Percentiles rank a stretch among this genome's conserved stretches.
Evolutionary conservation across 2,113 vertebrate species (phyloP).

Genomic region (Terrapene triunguis): DNA sequence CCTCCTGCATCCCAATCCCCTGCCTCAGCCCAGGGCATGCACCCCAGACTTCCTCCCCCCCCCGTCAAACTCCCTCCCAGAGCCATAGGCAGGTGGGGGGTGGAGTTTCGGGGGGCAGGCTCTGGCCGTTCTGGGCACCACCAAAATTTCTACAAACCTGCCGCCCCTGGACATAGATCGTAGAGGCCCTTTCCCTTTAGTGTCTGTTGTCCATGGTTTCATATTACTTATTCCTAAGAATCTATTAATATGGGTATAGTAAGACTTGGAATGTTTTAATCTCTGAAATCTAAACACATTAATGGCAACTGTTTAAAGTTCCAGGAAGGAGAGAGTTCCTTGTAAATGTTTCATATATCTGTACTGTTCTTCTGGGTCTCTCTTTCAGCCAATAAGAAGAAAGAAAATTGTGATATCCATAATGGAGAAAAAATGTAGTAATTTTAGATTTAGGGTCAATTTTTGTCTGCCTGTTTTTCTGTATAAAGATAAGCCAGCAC

Average conservation of each 20-base stretch:
- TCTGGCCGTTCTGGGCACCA: too few relatives aligned
- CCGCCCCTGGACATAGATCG: not conserved
- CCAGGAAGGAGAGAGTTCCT: not conserved
- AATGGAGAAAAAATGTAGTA: not conserved
- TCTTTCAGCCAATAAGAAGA: not conserved
- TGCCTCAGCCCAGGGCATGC: too few relatives aligned
- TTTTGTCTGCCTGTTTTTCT: not conserved
- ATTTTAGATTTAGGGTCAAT: not conserved
- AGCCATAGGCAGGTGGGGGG: too few relatives aligned
- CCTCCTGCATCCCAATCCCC: too few relatives aligned
- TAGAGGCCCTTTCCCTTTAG: not conserved
- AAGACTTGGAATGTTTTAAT: not conserved
- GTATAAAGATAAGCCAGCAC: not conserved
- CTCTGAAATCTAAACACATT: not conserved
- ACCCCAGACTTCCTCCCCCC: too few relatives aligned
- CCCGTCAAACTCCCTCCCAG: too few relatives aligned
- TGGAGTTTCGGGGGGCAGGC: too few relatives aligned
- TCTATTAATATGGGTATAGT: not conserved
- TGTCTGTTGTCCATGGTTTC: not conserved
- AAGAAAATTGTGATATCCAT: not conserved
- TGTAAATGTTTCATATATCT: not conserved
- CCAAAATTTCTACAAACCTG: too few relatives aligned
- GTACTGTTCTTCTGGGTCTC: not conserved
- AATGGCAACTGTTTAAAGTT: not conserved
- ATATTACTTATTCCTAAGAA: slow-evolving; percentile 16